Conservation (phyloP, 1,140 invertebrate species). For the Hesperophylax magnus region DNA sequence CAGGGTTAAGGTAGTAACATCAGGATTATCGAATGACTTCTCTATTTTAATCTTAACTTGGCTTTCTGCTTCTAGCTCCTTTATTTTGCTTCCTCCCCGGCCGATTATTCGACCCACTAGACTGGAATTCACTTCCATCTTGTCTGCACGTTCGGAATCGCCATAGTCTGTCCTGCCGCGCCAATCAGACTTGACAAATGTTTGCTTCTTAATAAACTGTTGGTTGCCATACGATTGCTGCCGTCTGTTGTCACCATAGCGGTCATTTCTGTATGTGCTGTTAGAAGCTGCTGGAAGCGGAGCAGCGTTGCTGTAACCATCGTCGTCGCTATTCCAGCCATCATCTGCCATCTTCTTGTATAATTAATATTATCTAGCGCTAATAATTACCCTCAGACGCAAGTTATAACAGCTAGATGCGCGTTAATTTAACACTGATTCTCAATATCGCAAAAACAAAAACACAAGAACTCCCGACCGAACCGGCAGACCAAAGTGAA, state of each 20-base stretch:
- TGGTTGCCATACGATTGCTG: background rate
- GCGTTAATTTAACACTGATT: no score
- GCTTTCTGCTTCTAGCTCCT: slow-evolving; percentile 74
- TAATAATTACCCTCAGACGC: no score
- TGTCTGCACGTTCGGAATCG: background rate
- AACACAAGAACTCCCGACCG: no score
- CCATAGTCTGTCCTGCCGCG: background rate
- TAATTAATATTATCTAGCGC: no score
- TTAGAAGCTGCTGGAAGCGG: background rate
- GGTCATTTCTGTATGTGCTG: no score
- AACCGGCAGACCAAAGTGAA: no score
- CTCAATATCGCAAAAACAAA: no score
- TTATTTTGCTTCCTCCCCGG: slow-evolving; percentile 82
- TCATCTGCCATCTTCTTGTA: slow-evolving; percentile 25
- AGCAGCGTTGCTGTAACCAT: background rate
- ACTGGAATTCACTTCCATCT: slow-evolving; percentile 35
- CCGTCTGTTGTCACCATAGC: background rate
- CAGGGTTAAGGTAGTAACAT: slow-evolving; percentile 69
- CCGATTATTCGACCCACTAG: slow-evolving; percentile 71
- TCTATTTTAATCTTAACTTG: slow-evolving; percentile 64
- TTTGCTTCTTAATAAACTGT: background rate
- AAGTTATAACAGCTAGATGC: no score
- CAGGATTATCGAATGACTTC: slow-evolving; percentile 63
- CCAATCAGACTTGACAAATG: background rate
- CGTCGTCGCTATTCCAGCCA: slow-evolving; percentile 40